Base-by-base conservation (phyloP, 2,888 invertebrate genomes). In the Epinotia demarniana region DNA sequence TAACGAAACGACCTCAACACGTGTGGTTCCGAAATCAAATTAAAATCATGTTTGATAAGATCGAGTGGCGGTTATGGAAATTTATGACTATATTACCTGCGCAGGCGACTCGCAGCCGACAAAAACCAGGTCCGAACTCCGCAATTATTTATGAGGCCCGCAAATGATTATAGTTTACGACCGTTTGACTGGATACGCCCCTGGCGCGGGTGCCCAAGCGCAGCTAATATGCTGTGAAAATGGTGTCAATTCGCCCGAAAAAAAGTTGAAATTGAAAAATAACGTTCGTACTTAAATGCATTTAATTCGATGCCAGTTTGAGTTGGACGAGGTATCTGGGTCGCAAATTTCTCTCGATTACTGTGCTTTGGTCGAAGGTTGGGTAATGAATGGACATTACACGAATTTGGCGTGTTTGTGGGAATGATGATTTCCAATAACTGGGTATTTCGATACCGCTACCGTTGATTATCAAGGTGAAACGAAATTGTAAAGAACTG, bases 21-120 rank as follows among this genome's bases (percentile, higher is more conserved):
- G 93, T 93, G 93, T 92, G 93, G 93, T 83, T 92, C 91, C 90
- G 82, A 92, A 93, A 94, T 93, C 94, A 93, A 94, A 94, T 94
- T 94, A 93, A 94, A 94, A 93, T 92, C 93, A 92, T 93, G 92
- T 92, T 93, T 92, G 93, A 94, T 94, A 94, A 93, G 92, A 94
- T 94, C 94, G 92, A 92, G 90, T 93, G 93, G 93, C 92, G 92
- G 93, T 93, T 94, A 94, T 93, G 93, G 92, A 93, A 93, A 94
- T 94, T 94, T 94, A 93, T 94, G 94, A 93, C 94, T 94, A 93
- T 94, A 94, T 94, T 94, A 94, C 93, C 93, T 93, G 93, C 92
- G 91, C 92, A 83, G 85, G 90, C 92, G 92, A 93, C 92, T 87
- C 89, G 84, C 85, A 83, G 80, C 90, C 89, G 89, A 91, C 90